Percentiles rank a stretch among this genome's conserved stretches.
phyloP scores from a whole-genome alignment of 2,797 vertebrate genomes.

The Psittacula echo region DNA sequence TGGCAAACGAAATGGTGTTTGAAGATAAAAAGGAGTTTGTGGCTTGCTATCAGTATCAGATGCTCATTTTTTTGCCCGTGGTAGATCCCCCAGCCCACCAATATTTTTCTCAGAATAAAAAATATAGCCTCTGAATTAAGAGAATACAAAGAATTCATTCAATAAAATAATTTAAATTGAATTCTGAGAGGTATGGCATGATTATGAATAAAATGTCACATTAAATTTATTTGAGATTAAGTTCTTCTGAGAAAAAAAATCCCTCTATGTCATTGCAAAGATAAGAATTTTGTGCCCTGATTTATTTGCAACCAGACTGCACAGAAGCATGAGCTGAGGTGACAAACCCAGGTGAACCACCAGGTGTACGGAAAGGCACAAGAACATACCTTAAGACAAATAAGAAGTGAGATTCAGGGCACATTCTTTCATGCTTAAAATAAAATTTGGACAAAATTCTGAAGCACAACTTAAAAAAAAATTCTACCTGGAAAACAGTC shows the following conservation, averaged over 20 bases:
- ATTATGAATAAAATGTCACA: background rate
- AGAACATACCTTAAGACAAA: constrained; percentile 7
- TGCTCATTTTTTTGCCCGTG: background rate
- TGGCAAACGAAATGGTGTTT: background rate
- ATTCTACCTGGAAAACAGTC: background rate
- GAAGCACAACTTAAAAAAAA: background rate
- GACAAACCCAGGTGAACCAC: background rate
- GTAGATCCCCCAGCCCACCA: background rate
- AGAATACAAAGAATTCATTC: background rate
- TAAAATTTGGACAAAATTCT: constrained; percentile 8
- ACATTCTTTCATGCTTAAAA: constrained; percentile 21
- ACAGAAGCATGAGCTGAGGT: background rate
- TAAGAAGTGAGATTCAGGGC: background rate
- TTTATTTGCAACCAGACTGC: background rate
- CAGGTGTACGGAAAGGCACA: background rate
- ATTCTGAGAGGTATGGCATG: background rate
- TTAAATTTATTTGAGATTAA: background rate
- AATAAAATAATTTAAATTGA: background rate
- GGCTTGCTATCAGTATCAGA: background rate
- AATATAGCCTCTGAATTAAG: background rate
- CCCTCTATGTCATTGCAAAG: background rate
- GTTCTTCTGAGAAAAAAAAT: background rate
- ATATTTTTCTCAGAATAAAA: background rate
- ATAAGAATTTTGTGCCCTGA: background rate
- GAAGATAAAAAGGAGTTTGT: background rate